Conservation (phyloP, 2,113 vertebrate genomes). For the Electrona antarctica region DNA sequence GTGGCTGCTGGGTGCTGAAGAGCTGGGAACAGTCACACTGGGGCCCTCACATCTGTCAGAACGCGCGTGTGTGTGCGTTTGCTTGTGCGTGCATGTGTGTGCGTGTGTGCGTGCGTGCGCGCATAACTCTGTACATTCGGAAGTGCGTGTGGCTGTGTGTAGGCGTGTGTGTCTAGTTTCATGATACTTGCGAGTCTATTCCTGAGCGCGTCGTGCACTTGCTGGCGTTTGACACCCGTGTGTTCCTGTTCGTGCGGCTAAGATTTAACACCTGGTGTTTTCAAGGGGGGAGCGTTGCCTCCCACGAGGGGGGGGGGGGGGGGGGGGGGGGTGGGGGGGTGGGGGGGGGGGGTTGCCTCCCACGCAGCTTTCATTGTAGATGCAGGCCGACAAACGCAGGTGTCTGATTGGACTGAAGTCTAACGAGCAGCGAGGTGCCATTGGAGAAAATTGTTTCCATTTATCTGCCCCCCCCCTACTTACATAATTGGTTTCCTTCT, state of each 20-base stretch:
- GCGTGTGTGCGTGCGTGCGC: neutral
- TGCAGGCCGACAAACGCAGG: neutral
- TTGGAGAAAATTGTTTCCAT: slow-evolving; percentile 38
- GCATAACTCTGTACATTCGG: neutral
- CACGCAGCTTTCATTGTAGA: too few species aligned
- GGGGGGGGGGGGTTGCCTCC: too few species aligned
- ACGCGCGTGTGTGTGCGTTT: slow-evolving; percentile 5
- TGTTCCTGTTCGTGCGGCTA: too few species aligned
- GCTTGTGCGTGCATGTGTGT: slow-evolving; percentile 7
- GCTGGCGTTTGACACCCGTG: too few species aligned
- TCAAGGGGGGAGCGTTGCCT: too few species aligned
- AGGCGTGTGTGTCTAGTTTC: slow-evolving; percentile 15
- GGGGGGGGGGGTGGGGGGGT: too few species aligned
- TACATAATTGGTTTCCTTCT: slow-evolving; percentile 20
- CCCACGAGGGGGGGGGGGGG: too few species aligned
- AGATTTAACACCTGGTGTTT: neutral
- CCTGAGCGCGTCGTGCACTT: too few species aligned
- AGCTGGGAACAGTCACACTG: slow-evolving; percentile 48
- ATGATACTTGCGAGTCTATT: too few species aligned
- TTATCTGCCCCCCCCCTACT: slow-evolving; percentile 3
- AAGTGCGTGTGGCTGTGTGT: slow-evolving; percentile 4
- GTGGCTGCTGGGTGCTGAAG: slow-evolving; percentile 34
- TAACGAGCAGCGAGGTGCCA: neutral
- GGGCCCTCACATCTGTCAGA: slow-evolving; percentile 34
- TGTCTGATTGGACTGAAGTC: slow-evolving; percentile 15